Percentiles rank a stretch among this genome's conserved stretches.
Conservation (phyloP, 2,113 vertebrate species). For the Ranitomeya variabilis region DNA sequence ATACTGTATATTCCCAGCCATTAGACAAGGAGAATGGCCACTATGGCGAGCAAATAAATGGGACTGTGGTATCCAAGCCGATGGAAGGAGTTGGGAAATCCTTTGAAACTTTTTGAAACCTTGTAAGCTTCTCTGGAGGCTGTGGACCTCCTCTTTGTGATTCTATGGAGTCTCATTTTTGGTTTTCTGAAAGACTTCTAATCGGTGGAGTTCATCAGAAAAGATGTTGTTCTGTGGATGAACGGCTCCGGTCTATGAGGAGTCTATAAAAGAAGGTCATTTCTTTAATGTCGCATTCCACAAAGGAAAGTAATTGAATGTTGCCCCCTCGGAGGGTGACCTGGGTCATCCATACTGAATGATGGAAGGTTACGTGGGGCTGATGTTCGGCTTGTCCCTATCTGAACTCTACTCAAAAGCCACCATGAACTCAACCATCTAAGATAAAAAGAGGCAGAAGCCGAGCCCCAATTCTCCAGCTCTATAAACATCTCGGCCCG, state of each 20-base stretch:
- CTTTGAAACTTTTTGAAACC: neutral
- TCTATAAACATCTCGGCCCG: neutral
- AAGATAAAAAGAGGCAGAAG: neutral
- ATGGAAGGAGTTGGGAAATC: neutral
- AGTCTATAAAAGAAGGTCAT: conserved; percentile 35
- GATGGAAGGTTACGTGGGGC: conserved; percentile 46
- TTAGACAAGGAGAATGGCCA: neutral
- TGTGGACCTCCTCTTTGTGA: neutral
- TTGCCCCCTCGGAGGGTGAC: conserved; percentile 21
- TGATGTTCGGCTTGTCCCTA: conserved; percentile 48
- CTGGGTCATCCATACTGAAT: conserved; percentile 29
- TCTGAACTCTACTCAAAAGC: conserved; percentile 22
- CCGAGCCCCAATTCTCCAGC: neutral
- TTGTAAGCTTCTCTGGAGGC: neutral
- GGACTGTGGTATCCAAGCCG: neutral
- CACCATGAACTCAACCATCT: neutral
- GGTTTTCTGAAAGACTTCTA: conserved; percentile 6
- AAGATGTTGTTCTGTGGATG: neutral
- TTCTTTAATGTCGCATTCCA: conserved; percentile 22
- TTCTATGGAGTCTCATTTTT: neutral
- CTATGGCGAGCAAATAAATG: neutral
- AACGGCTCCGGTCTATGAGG: neutral
- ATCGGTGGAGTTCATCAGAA: conserved; percentile 9
- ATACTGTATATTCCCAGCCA: neutral
- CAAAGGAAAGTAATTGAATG: conserved; percentile 47